Evolutionary conservation across 1,140 invertebrate genomes (phyloP), one percentile per base, ranked within the genome.

Genomic region (Sesamia nonagrioides): DNA sequence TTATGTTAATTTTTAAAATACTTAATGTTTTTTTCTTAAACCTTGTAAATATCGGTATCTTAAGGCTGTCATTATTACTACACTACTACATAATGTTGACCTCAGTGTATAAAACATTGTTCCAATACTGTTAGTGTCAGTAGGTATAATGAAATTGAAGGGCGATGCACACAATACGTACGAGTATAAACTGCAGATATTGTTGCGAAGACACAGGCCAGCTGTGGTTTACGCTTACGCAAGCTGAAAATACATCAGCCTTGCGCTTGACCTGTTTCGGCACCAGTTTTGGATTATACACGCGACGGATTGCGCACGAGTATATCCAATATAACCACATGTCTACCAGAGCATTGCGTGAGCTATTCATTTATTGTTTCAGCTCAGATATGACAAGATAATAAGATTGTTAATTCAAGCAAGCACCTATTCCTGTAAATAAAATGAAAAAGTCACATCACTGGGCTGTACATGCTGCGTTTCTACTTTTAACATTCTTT

Each of bases 201-300:
- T 27, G 66, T 69, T 69, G 21, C 21, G 13, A 48, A 69, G 66
- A 69, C 42, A 33, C 21, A 8, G 17, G n/a, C n/a, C 33, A 11
- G 42, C 17, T 37, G 11, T 52, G 66, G 11, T 52, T 50, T 45
- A 69, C 48, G 68, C 17, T 71, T 48, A 71, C 68, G 48, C 42
- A 69, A 56, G 60, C 80, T 77, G 79, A 74, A 84, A 85, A 83
- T 84, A 85, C 68, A 60, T 77, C 52, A 86, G 83, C 86, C 84
- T 88, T 86, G 86, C 83, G 82, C 86, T 86, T 88, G 86, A 88
- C 83, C 83, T 50, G 81, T n/a, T 68, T 77, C 50, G 42, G 35
- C 42, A 52, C 27, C 48, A 42, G 50, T 77, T 75, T 63, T 27
- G 40, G 73, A 75, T 48, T 75, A 75, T 35, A 33, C 37, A 45